Evolutionary conservation across 2,888 invertebrate genomes (phyloP).

Genomic region (Tenthredo distinguenda): DNA sequence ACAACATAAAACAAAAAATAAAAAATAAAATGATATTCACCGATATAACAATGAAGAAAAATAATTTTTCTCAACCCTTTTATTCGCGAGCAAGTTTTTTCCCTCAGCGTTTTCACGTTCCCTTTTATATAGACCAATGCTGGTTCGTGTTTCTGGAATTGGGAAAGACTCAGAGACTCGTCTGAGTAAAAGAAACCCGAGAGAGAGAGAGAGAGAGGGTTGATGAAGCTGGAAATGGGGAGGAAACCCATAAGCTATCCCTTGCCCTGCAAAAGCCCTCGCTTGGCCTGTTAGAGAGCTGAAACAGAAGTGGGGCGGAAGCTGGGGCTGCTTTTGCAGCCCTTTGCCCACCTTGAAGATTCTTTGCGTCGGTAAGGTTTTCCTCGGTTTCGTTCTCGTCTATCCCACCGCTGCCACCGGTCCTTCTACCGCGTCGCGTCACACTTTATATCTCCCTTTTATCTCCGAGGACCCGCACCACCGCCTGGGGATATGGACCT

Average conservation of each 20-base stretch:
- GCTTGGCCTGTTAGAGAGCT: neutral
- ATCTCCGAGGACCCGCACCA: conserved; percentile 41
- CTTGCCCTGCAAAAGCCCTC: neutral
- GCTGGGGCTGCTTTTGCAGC: neutral
- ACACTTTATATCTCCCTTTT: conserved; percentile 41
- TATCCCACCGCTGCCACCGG: neutral
- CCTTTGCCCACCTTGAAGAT: conserved; percentile 23
- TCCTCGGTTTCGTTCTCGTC: neutral
- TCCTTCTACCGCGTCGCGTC: conserved; percentile 1
- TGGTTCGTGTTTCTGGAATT: conserved; percentile 7
- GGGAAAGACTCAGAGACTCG: neutral
- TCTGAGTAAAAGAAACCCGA: conserved; percentile 62
- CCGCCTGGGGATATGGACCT: conserved; percentile 53
- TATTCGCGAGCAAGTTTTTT: neutral
- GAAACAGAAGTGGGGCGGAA: conserved; percentile 22
- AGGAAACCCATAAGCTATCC: conserved; percentile 49
- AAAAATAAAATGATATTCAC: neutral
- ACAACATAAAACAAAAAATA: too few species aligned
- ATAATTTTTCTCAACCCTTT: neutral
- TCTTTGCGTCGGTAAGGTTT: conserved; percentile 9
- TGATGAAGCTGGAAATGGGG: conserved; percentile 48
- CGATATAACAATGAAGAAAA: neutral
- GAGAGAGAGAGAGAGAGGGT: neutral
- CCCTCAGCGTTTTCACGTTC: neutral
- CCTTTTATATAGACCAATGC: neutral